Conservation (phyloP, 2,797 vertebrate species). For the Cephalopachus bancanus region DNA sequence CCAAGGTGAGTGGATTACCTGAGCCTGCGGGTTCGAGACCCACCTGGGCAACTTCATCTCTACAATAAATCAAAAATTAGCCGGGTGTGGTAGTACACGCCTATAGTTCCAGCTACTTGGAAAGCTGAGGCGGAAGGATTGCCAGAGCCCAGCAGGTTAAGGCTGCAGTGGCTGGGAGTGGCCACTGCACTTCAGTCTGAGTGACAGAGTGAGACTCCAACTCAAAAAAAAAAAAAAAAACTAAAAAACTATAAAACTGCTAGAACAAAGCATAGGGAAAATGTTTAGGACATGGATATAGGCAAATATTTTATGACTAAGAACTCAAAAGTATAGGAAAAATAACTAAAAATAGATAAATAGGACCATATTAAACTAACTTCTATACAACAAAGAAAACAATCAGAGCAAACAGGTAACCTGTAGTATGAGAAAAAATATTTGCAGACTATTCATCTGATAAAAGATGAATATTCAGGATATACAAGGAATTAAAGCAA, state of each 20-base stretch:
- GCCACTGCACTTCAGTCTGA: no score
- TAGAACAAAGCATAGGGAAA: not conserved
- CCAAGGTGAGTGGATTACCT: no score
- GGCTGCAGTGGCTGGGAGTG: no score
- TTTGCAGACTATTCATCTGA: not conserved
- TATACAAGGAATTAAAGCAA: not conserved
- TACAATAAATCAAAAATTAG: no score
- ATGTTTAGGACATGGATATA: not conserved
- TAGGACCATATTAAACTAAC: not conserved
- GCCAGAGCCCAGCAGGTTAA: no score
- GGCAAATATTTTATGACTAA: not conserved
- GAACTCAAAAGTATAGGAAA: not conserved
- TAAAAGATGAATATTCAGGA: not conserved
- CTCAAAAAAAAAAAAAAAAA: no score
- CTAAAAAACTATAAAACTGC: not conserved
- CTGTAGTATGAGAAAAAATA: not conserved
- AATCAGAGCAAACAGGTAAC: not conserved
- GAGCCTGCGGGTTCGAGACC: no score
- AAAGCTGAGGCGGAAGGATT: no score
- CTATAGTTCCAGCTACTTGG: no score
- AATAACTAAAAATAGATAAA: not conserved
- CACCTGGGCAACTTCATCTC: no score
- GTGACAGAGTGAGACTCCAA: no score
- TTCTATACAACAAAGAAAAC: not conserved
- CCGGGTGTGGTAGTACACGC: no score